These are phyloP conservation scores for Nixonia krombeini DNA, from an alignment of 1,140 invertebrate genomes.

Conservation along the genomic window DNA sequence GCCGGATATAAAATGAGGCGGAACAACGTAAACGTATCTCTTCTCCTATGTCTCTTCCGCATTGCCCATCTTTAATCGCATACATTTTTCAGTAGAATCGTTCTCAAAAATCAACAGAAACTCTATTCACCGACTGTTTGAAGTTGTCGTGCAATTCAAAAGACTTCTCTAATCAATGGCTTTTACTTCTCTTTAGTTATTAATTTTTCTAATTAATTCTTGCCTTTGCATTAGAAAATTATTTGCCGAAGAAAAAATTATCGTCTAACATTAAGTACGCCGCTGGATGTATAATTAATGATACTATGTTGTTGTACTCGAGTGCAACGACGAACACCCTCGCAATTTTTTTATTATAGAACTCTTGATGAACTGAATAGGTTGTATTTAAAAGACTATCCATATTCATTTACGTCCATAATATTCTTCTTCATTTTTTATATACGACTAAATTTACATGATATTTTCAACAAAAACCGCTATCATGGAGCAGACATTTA, in stretches of 20 bases:
- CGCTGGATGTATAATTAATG: constrained; percentile 59
- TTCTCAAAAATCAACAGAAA: neutral
- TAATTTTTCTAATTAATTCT: no score
- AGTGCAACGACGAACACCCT: constrained; percentile 59
- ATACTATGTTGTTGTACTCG: constrained; percentile 64
- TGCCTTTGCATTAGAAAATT: constrained; percentile 6
- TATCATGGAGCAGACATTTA: constrained; percentile 68
- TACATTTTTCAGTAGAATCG: no score
- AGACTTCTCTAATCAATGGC: neutral
- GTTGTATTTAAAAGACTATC: neutral
- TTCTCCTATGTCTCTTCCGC: neutral
- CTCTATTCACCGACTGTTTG: neutral
- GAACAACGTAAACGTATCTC: neutral
- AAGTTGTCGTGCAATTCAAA: neutral
- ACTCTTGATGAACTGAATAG: constrained; percentile 11
- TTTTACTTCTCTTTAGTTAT: neutral
- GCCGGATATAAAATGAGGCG: neutral
- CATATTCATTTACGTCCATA: constrained; percentile 53
- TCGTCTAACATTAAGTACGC: constrained; percentile 61
- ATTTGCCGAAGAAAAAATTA: constrained; percentile 20
- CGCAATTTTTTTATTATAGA: constrained; percentile 32
- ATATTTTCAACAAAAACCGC: constrained; percentile 69
- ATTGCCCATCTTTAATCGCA: neutral
- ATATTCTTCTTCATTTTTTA: constrained; percentile 48
- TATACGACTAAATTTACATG: constrained; percentile 67